Conservation (phyloP, 2,113 vertebrate genomes). For the Platysteira castanea region DNA sequence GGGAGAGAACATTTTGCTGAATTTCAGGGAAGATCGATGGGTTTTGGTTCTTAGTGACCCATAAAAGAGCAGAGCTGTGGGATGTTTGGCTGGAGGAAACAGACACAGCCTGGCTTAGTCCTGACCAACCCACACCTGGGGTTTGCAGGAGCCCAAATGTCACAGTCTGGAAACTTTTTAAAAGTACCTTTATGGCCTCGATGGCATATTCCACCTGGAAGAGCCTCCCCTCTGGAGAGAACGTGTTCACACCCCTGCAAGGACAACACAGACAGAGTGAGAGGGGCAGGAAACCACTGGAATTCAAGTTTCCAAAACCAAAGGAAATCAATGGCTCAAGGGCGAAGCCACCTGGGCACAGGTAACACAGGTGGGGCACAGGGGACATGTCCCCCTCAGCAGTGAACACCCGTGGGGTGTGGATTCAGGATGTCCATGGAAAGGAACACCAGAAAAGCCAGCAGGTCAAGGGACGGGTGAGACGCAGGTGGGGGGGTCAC, state of each 20-base stretch:
- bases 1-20: accelerated
- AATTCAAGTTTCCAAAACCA: accelerated
- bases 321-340: too few relatives aligned
- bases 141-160: accelerated
- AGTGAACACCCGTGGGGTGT: not conserved
- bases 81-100: not conserved
- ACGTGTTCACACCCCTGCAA: constrained; percentile 95
- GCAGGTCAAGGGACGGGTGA: not conserved
- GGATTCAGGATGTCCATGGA: accelerated
- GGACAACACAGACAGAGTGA: not conserved
- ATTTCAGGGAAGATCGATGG: accelerated
- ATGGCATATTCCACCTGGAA: constrained; percentile 99
- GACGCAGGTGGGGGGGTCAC: accelerated
- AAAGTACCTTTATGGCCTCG: constrained; percentile 92
- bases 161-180: not conserved
- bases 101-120: not conserved
- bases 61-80: not conserved
- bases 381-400: not conserved
- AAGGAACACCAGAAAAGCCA: accelerated
- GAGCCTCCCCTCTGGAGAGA: constrained; percentile 96
- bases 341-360: not conserved
- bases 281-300: not conserved
- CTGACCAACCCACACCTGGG: not conserved
- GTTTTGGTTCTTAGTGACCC: accelerated
- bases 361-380: not conserved